These are phyloP conservation scores for Umimayanthus chanpuru DNA, from an alignment of 92 coral and sea anemone genomes.

Conservation along the genomic window DNA sequence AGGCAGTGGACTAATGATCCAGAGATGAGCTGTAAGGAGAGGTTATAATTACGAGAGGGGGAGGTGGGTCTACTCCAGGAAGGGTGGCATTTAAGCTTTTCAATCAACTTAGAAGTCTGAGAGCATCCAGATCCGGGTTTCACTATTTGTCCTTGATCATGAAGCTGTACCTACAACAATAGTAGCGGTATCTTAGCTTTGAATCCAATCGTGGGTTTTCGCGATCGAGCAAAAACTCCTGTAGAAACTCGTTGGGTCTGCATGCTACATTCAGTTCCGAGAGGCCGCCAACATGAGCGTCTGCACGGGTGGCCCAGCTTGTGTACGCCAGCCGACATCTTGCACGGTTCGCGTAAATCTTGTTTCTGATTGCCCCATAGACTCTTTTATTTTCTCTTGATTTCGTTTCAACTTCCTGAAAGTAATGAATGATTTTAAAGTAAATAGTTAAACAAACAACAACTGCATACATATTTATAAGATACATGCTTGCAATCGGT, in stretches of 20 bases:
- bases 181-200: slow-evolving; percentile 60
- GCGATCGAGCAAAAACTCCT: slow-evolving; percentile 54
- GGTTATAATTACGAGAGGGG: too few species aligned
- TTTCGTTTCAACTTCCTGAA: not conserved
- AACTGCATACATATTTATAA: not conserved
- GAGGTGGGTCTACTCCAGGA: too few species aligned
- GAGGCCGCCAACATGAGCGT: slow-evolving; percentile 62
- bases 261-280: slow-evolving; percentile 54
- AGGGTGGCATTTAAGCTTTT: too few species aligned
- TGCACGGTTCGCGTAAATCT: slow-evolving; percentile 37
- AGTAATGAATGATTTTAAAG: too few species aligned
- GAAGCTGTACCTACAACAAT: slow-evolving; percentile 59
- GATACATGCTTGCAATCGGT: too few species aligned
- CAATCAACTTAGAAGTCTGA: not conserved
- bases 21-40: too few species aligned
- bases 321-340: slow-evolving; percentile 61
- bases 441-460: not conserved
- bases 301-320: slow-evolving; percentile 60
- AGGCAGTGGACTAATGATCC: too few species aligned
- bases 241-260: slow-evolving; percentile 58
- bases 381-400: not conserved
- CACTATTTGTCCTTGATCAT: slow-evolving; percentile 61
- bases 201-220: slow-evolving; percentile 45
- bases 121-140: not conserved
- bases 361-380: not conserved